Base-by-base conservation (phyloP, 2,888 invertebrate species). In the Drosophila meridionalis region DNA sequence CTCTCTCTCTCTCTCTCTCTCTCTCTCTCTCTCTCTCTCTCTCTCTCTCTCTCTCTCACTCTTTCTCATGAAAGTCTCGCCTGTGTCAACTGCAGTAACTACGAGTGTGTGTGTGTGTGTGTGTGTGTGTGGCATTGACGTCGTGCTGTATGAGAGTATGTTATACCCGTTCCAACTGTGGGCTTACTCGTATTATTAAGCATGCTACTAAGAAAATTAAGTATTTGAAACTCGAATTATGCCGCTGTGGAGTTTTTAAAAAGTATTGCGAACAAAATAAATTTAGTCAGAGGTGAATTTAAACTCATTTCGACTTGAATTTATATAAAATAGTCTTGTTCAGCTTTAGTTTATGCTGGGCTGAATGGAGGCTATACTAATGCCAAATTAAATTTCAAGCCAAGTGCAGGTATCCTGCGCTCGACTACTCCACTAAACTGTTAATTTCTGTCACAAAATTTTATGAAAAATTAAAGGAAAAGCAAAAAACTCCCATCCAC, bases 401-500 rank as follows among this genome's bases (percentile, higher is more conserved):
- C 11, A 45, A 40, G 45, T 58, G 11, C 11, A 26, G 32, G 32
- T 63, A 48, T 47, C 6, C 47, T 6, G 38, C 1, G 11, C n/a
- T 43, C 9, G 28, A 30, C 14, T 34, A 26, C 30, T 64, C 36
- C n/a, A 47, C n/a, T 2, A 0, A 30, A 53, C 30, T 26, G n/a
- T 52, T 52, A 12, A 32, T 63, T 61, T 59, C 68, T 69, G 63
- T 67, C 56, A 55, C 70, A 58, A 65, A 62, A 36, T 36, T 5
- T 36, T 9, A 36, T 2, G 2, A 70, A 69, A 73, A 40, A 57
- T 20, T 20, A 1, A 55, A 57, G 2, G 20, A 20, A 20, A 20
- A 20, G 20, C 20, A 55, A 63, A 72, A 78, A 71, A 67, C 66
- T 73, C 71, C 70, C 82, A 83, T 83, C 81, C 89, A 83, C 86